A percentile compares a stretch with the other conserved stretches of the same genome.
These are phyloP conservation scores for Phyto melanocephala DNA, from an alignment of 2,888 invertebrate species.

Conservation along the genomic window DNA sequence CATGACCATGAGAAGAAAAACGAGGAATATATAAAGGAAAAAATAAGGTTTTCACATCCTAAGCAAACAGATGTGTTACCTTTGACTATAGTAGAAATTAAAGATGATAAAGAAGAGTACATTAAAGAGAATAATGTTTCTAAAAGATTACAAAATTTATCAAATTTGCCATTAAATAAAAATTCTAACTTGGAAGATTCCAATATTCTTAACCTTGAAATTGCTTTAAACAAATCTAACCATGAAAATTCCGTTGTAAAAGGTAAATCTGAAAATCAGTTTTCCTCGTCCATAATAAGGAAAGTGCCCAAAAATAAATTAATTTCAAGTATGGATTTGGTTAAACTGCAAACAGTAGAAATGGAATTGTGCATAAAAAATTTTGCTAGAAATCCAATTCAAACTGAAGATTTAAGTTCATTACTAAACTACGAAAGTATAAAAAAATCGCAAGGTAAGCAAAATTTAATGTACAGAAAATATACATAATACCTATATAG, in stretches of 20 bases:
- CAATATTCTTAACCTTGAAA: background rate
- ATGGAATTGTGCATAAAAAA: background rate
- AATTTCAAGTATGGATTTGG: background rate
- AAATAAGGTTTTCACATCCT: background rate
- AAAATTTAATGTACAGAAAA: too few relatives aligned
- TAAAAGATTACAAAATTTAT: background rate
- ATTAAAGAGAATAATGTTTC: background rate
- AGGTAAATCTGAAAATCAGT: too few relatives aligned
- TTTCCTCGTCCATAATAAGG: background rate
- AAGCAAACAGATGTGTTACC: background rate
- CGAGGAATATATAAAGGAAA: background rate
- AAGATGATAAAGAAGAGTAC: background rate
- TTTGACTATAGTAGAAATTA: background rate
- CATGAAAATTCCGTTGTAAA: background rate
- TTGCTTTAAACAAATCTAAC: background rate
- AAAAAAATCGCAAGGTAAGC: background rate
- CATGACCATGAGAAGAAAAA: background rate
- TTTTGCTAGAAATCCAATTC: constrained; percentile 4
- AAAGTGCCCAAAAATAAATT: background rate
- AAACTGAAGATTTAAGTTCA: background rate
- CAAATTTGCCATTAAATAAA: background rate
- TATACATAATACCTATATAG: too few relatives aligned
- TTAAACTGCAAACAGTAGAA: background rate
- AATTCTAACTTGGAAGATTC: background rate
- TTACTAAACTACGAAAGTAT: background rate